These are phyloP conservation scores for Agrilus cyanescens DNA, from an alignment of 2,888 invertebrate genomes.

Conservation along the genomic window DNA sequence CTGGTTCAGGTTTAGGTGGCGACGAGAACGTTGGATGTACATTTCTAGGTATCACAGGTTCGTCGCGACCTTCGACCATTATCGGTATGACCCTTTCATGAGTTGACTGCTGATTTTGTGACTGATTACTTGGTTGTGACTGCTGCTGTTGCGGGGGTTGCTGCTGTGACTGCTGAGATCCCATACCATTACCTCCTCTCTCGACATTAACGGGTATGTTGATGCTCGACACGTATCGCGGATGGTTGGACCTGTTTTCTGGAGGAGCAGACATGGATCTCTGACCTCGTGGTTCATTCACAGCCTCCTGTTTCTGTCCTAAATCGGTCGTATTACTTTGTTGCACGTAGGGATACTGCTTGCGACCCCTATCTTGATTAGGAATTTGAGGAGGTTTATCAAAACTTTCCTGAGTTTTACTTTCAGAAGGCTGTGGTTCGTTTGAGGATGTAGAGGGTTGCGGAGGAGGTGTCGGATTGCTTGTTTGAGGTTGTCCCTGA, in stretches of 20 bases:
- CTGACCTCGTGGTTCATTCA: slow-evolving; percentile 46
- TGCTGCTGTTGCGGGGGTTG: slow-evolving; percentile 24
- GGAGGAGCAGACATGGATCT: slow-evolving; percentile 75
- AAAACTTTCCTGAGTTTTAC: slow-evolving; percentile 12
- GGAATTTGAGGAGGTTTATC: slow-evolving; percentile 22
- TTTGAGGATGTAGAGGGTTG: slow-evolving; percentile 22
- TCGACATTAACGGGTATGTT: slow-evolving; percentile 28
- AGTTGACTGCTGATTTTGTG: slow-evolving; percentile 28
- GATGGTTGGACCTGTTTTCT: slow-evolving; percentile 32
- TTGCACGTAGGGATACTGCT: slow-evolving; percentile 23
- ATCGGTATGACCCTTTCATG: slow-evolving; percentile 78
- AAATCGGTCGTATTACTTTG: slow-evolving; percentile 67
- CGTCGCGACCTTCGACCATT: slow-evolving; percentile 74
- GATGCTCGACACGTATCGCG: slow-evolving; percentile 29
- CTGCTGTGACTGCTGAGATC: slow-evolving; percentile 17
- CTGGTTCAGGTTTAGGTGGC: slow-evolving; percentile 20
- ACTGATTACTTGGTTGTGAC: slow-evolving; percentile 22
- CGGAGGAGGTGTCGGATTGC: slow-evolving; percentile 1
- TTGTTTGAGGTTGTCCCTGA: slow-evolving; percentile 26
- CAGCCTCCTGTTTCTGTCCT: slow-evolving; percentile 52
- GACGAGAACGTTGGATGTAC: slow-evolving; percentile 15
- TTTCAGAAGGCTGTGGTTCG: slow-evolving; percentile 24
- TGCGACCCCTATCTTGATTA: slow-evolving; percentile 22
- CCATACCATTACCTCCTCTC: slow-evolving; percentile 13
- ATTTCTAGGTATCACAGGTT: slow-evolving; percentile 59